Conservation (phyloP, 2,797 vertebrate species). For the Anas bahamensis region DNA sequence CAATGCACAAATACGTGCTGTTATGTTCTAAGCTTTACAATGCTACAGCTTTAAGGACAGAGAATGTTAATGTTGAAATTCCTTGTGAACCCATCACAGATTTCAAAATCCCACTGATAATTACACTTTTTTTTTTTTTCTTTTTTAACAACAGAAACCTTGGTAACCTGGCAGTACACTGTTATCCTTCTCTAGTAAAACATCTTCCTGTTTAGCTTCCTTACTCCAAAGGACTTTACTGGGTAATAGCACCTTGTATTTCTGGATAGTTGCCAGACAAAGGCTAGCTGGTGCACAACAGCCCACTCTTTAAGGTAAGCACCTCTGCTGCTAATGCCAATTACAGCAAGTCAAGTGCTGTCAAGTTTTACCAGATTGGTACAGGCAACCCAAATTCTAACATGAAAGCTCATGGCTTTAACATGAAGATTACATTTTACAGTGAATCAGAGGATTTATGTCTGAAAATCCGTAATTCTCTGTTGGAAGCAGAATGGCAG, state of each 20-base stretch:
- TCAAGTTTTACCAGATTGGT: background rate
- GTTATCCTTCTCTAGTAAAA: background rate
- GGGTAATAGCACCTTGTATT: background rate
- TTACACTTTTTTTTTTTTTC: no score
- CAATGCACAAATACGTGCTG: background rate
- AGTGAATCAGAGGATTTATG: background rate
- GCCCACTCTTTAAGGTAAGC: background rate
- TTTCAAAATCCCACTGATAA: background rate
- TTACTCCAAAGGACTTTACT: background rate
- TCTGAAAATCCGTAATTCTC: background rate
- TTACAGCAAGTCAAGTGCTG: background rate
- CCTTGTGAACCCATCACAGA: background rate
- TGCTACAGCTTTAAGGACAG: background rate
- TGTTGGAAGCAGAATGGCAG: background rate
- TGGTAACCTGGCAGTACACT: background rate
- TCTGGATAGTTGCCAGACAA: background rate
- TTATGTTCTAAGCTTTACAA: background rate
- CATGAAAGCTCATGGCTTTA: background rate
- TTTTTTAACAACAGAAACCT: no score
- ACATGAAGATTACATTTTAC: background rate
- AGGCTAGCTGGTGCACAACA: background rate
- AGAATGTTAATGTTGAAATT: background rate
- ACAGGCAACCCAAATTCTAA: background rate
- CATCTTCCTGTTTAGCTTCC: background rate
- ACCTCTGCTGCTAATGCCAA: background rate